Evolutionary conservation across 1,140 invertebrate species (phyloP), one percentile per base, ranked within the genome.

Genomic region (Aphaenogaster ashmeadi): DNA sequence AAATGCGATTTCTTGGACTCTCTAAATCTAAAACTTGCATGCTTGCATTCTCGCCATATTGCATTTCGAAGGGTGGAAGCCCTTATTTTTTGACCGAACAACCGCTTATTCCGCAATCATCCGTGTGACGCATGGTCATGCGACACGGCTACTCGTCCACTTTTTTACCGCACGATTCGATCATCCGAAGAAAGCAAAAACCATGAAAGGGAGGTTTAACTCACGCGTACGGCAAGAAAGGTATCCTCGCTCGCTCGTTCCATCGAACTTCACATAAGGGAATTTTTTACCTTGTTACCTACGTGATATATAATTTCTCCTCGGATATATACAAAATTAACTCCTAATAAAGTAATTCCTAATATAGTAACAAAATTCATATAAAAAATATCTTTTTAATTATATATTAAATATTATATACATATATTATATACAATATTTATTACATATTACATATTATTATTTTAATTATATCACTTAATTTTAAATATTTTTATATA

Each of bases 91-190:
- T 75, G 18, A 0, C 41, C 15, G 54, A 15, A 50, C 54, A 89
- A 89, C 75, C 47, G 72, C 50, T 74, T 71, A 56, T 78, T 77
- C 41, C 36, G 56, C 60, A 87, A 79, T 58, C 52, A 71, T 86
- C 60, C 84, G 44, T 52, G 83, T 84, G 89, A 60, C 89, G 50
- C 87, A 58, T 54, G 75, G 44, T 83, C 87, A 60, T 62, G 58
- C 38, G 69, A 79, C 87, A 90, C 33, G 75, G 66, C 54, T 80
- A 88, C 89, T 90, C 64, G 62, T 81, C 58, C 21, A 13, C 58
- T 88, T 90, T 90, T 90, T 74, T 56, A 44, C 33, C 56, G 21
- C n/a, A 62, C 47, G 56, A 84, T 86, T 91, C 71, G 69, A 79
- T 75, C 41, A 88, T 90, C 44, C 52, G 15, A 66, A 69, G 66